Percentiles rank a stretch among this genome's conserved stretches.
Conservation (phyloP, 2,797 vertebrate genomes). For the Channallabes apus region DNA sequence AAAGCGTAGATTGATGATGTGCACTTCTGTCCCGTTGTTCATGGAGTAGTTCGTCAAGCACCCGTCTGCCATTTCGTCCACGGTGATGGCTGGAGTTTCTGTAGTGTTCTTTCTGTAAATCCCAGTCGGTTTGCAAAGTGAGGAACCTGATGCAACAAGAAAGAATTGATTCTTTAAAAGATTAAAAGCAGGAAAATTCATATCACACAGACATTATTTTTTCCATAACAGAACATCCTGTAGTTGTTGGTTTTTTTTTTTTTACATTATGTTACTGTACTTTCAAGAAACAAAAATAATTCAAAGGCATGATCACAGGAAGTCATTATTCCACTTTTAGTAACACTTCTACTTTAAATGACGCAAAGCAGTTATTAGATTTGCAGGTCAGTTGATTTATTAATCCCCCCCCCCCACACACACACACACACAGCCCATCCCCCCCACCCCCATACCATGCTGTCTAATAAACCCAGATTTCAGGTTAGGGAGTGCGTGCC, state of each 20-base stretch:
- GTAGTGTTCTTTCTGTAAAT: background rate
- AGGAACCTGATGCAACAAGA: slow-evolving; percentile 59
- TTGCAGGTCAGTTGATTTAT: slow-evolving; percentile 26
- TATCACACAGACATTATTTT: background rate
- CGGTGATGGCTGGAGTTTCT: slow-evolving; percentile 48
- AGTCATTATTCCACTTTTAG: background rate
- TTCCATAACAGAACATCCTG: no score
- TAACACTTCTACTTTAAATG: slow-evolving; percentile 7
- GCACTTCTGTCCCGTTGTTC: slow-evolving; percentile 65
- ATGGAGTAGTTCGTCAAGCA: slow-evolving; percentile 69
- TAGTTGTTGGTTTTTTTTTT: background rate
- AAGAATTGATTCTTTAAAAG: background rate
- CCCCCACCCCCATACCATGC: background rate
- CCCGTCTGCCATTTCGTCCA: slow-evolving; percentile 60
- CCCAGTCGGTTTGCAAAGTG: slow-evolving; percentile 60
- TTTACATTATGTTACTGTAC: background rate
- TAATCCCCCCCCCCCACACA: background rate
- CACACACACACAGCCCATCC: background rate
- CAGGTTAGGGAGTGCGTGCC: slow-evolving; percentile 10
- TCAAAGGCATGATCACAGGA: background rate
- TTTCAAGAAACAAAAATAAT: background rate
- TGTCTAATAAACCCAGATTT: slow-evolving; percentile 1
- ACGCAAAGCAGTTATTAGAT: background rate
- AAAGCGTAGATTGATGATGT: slow-evolving; percentile 70
- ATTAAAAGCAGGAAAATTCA: no score